Percentiles rank a stretch among this genome's conserved stretches.
phyloP scores from a whole-genome alignment of 2,113 vertebrate genomes.

The Dromiciops gliroides region DNA sequence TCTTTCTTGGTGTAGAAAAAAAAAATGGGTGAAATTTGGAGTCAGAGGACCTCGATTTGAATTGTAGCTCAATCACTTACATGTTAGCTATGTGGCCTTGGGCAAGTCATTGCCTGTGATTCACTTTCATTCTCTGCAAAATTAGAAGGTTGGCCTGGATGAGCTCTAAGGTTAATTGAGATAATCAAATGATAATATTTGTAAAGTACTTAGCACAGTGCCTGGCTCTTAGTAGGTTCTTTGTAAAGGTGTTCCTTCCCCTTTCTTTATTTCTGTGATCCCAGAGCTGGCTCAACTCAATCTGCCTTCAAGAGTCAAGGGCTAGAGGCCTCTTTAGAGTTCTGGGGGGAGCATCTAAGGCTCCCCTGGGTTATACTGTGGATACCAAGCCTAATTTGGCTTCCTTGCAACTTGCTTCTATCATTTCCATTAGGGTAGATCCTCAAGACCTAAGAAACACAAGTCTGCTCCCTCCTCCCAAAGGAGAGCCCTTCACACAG shows the following conservation, averaged over 20 bases:
- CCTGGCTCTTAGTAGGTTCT: background rate
- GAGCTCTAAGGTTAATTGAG: background rate
- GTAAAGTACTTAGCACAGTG: background rate
- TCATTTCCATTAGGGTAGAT: background rate
- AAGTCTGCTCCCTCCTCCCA: background rate
- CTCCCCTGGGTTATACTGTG: background rate
- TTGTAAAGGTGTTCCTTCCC: background rate
- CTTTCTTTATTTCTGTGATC: background rate
- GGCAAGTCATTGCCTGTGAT: background rate
- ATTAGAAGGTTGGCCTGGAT: background rate
- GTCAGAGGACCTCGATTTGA: background rate
- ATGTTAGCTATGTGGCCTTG: background rate
- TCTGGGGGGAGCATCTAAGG: background rate
- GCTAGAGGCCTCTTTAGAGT: background rate
- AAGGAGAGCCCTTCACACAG: background rate
- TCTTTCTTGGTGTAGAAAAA: conserved; percentile 15
- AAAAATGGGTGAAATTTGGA: background rate
- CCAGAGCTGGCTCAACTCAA: background rate
- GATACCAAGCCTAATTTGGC: background rate
- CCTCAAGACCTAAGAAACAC: background rate
- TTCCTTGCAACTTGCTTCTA: background rate
- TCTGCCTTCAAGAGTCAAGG: background rate
- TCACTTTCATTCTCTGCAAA: background rate
- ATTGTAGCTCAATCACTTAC: background rate
- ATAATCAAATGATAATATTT: background rate